Percentiles rank a stretch among this genome's conserved stretches.
These are phyloP conservation scores for Percopsis transmontana DNA, from an alignment of 2,113 vertebrate genomes.

Conservation along the genomic window DNA sequence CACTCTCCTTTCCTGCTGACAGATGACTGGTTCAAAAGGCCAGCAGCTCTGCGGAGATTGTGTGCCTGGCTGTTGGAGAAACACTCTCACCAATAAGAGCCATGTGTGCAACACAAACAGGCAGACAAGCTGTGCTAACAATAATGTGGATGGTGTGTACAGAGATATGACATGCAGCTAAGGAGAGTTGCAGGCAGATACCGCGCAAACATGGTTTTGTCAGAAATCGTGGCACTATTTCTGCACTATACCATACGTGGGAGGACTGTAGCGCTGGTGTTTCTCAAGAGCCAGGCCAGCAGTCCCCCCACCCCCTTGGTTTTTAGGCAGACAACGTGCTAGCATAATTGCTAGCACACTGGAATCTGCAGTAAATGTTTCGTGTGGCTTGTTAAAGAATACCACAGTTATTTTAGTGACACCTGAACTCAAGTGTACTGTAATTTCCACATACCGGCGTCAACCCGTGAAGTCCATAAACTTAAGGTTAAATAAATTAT, in stretches of 20 bases:
- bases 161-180: constrained; percentile 38
- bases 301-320: constrained; percentile 52
- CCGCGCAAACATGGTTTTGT: constrained; percentile 65
- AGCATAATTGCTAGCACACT: constrained; percentile 22
- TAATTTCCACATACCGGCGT: background rate
- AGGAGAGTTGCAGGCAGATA: constrained; percentile 23
- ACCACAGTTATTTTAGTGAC: no score
- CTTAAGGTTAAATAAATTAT: no score
- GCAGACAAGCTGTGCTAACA: constrained; percentile 66
- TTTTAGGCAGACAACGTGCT: constrained; percentile 53
- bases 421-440: background rate
- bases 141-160: constrained; percentile 48
- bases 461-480: no score
- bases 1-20: constrained; percentile 30
- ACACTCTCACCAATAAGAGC: constrained; percentile 24
- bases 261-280: constrained; percentile 61
- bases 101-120: constrained; percentile 42
- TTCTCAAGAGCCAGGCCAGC: constrained; percentile 54
- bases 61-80: constrained; percentile 45
- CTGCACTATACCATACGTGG: constrained; percentile 58
- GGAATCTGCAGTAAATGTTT: constrained; percentile 25
- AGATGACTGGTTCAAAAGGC: constrained; percentile 68
- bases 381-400: constrained; percentile 18
- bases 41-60: constrained; percentile 52
- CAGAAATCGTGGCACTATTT: constrained; percentile 68